A percentile compares a stretch with the other conserved stretches of the same genome.
Conservation (phyloP, 2,888 invertebrate species). For the Andrena flavipes region DNA sequence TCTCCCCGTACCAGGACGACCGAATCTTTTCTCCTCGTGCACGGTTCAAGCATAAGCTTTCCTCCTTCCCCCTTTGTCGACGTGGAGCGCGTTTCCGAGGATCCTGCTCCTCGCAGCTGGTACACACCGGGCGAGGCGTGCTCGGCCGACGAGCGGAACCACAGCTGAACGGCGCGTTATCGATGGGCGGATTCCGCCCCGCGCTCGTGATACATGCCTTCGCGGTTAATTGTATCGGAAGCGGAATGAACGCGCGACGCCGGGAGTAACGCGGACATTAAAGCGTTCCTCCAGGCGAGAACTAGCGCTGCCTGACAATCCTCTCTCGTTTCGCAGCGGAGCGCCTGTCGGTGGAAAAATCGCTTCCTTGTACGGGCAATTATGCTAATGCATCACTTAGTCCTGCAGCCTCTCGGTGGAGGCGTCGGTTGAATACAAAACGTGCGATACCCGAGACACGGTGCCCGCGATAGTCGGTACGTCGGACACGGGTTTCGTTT, state of each 20-base stretch:
- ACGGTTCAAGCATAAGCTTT: slow-evolving; percentile 13
- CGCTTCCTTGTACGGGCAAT: slow-evolving; percentile 33
- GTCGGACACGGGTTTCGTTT: background rate
- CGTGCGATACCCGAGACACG: background rate
- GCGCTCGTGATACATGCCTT: slow-evolving; percentile 12
- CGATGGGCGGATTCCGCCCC: slow-evolving; percentile 27
- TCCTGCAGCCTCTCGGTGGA: background rate
- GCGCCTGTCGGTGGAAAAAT: slow-evolving; percentile 29
- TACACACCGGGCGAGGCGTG: background rate
- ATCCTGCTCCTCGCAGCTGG: background rate
- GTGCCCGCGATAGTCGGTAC: background rate
- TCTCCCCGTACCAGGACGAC: slow-evolving; percentile 47
- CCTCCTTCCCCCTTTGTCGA: background rate
- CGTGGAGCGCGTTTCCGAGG: slow-evolving; percentile 21
- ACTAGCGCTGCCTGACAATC: background rate
- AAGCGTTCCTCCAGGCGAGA: slow-evolving; percentile 31
- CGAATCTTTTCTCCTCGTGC: slow-evolving; percentile 60
- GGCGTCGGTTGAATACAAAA: slow-evolving; percentile 5
- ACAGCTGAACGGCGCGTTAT: slow-evolving; percentile 21
- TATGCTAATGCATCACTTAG: slow-evolving; percentile 48
- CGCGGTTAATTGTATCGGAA: slow-evolving; percentile 55
- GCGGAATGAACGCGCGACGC: slow-evolving; percentile 40
- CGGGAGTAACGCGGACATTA: slow-evolving; percentile 31
- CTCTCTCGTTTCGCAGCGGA: background rate
- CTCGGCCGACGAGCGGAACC: background rate